These are phyloP conservation scores for Paramormyrops hopkinsi DNA, from an alignment of 2,797 vertebrate species.

Conservation along the genomic window DNA sequence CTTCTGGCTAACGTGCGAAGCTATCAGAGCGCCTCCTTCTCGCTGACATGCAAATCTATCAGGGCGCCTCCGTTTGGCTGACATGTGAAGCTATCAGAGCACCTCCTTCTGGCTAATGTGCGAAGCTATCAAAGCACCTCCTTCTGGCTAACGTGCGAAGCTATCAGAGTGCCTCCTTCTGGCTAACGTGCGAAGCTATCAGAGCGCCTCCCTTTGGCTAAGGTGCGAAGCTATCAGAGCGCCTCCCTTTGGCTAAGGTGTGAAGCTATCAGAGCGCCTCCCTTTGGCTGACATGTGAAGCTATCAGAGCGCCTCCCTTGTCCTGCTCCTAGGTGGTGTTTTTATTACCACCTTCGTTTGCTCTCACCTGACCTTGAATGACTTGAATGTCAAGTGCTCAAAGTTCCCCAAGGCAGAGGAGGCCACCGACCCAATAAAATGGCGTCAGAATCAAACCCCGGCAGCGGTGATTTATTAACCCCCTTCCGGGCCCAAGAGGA, in stretches of 20 bases:
- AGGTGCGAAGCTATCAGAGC: not conserved
- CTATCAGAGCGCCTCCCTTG: not conserved
- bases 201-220: not conserved
- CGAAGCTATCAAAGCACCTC: not conserved
- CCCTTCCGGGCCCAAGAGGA: conserved; percentile 30
- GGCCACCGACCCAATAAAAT: conserved; percentile 28
- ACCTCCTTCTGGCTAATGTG: too few relatives aligned
- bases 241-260: not conserved
- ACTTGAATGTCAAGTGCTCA: conserved; percentile 33
- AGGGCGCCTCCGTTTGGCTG: not conserved
- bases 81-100: not conserved
- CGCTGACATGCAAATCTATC: not conserved
- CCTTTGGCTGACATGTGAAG: not conserved
- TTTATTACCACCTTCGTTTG: conserved; percentile 23
- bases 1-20: too few relatives aligned
- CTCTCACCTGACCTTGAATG: conserved; percentile 20
- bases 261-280: not conserved
- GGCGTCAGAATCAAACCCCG: conserved; percentile 26
- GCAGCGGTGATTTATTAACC: conserved; percentile 32
- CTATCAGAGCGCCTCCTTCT: not conserved
- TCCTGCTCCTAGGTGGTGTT: conserved; percentile 12
- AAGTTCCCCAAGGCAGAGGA: conserved; percentile 12
- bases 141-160: not conserved
- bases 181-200: not conserved
- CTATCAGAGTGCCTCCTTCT: not conserved